Percentiles rank a stretch among this genome's conserved stretches.
Conservation (phyloP, 2,797 vertebrate genomes). For the Dermochelys coriacea region DNA sequence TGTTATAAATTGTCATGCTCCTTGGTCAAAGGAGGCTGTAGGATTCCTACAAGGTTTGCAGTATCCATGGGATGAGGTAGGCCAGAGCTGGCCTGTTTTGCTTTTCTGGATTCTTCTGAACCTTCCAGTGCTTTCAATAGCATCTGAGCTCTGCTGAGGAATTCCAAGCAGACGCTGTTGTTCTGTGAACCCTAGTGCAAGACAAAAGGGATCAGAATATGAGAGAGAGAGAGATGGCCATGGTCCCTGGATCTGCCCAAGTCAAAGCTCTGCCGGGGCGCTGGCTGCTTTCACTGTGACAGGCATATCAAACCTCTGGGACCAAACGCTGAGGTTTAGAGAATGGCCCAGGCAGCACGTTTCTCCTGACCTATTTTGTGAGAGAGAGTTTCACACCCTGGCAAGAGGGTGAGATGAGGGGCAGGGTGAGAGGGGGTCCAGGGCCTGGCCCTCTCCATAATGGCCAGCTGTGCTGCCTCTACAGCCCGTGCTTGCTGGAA, state of each 20-base stretch:
- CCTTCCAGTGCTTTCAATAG: background rate
- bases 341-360: no score
- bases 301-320: background rate
- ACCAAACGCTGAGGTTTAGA: background rate
- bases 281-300: background rate
- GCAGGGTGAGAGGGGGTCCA: background rate
- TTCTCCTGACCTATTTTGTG: no score
- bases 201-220: background rate
- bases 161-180: background rate
- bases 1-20: no score
- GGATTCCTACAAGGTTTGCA: background rate
- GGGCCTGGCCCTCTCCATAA: background rate
- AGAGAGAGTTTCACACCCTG: background rate
- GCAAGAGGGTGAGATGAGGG: background rate
- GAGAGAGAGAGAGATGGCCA: background rate
- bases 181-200: background rate
- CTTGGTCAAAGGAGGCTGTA: background rate
- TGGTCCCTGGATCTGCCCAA: rapidly evolving
- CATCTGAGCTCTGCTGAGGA: background rate
- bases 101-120: background rate
- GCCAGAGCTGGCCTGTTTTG: background rate
- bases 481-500: background rate
- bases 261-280: background rate
- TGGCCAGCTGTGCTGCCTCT: background rate
- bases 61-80: background rate